Percentiles rank a stretch among this genome's conserved stretches.
phyloP scores from a whole-genome alignment of 2,888 invertebrate species.

The Limulus polyphemus region DNA sequence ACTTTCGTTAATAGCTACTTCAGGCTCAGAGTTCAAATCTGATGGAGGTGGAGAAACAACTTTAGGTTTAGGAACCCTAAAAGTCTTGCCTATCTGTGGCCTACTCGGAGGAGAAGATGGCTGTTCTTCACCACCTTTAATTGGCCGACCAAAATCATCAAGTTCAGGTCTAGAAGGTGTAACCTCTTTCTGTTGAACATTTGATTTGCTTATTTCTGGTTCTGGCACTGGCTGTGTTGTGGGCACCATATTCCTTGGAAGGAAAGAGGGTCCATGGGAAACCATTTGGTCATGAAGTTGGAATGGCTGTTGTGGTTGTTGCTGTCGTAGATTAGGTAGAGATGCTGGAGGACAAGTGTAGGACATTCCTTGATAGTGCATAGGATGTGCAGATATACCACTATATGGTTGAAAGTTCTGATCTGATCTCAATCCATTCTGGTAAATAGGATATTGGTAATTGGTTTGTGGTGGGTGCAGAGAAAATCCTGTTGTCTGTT shows the following conservation, averaged over 20 bases:
- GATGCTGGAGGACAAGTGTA: constrained; percentile 1
- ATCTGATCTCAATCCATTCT: background rate
- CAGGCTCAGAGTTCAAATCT: background rate
- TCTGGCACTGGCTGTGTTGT: background rate
- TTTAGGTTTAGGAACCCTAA: constrained; percentile 29
- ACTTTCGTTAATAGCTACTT: background rate
- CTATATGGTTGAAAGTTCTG: background rate
- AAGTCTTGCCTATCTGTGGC: constrained; percentile 40
- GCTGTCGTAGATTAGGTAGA: constrained; percentile 1
- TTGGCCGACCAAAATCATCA: constrained; percentile 20
- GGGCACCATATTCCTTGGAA: background rate
- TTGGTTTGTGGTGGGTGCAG: background rate
- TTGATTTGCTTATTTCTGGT: background rate
- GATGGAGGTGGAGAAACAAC: constrained; percentile 14
- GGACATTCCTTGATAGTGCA: background rate
- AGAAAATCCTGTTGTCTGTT: constrained; percentile 1
- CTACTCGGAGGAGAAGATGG: constrained; percentile 63
- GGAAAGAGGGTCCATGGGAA: background rate
- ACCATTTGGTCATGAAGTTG: constrained; percentile 1
- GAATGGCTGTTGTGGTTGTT: constrained; percentile 1
- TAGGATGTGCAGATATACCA: background rate
- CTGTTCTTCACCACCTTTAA: constrained; percentile 4
- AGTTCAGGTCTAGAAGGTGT: background rate
- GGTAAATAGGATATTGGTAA: background rate
- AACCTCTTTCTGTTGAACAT: background rate